Conservation (phyloP, 2,113 vertebrate species). For the Chlorodrepanis virens region DNA sequence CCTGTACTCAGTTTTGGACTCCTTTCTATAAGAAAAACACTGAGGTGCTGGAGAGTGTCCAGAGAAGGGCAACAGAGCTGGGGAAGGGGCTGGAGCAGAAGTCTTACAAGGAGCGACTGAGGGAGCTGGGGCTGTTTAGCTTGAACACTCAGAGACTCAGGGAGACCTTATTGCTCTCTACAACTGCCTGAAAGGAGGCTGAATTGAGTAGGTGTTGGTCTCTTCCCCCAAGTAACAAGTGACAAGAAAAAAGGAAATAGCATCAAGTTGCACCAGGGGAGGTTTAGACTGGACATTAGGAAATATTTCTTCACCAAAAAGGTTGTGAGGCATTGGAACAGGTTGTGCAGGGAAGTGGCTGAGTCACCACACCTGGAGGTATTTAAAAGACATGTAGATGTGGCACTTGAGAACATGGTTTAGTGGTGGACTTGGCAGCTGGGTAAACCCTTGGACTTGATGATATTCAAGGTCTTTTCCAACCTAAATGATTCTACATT, state of each 20-base stretch:
- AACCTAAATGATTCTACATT: not conserved
- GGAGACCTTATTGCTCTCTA: not conserved
- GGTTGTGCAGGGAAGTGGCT: fast-evolving
- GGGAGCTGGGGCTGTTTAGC: not conserved
- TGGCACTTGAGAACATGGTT: not conserved
- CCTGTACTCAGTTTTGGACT: not conserved
- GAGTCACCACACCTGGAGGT: not conserved
- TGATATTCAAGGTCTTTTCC: not conserved
- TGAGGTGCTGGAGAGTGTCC: not conserved
- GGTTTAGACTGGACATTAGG: not conserved
- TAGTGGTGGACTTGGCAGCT: not conserved
- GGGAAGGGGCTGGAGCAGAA: not conserved
- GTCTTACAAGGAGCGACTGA: not conserved
- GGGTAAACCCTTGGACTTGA: not conserved
- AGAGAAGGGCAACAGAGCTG: not conserved
- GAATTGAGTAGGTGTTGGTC: not conserved
- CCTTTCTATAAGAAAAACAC: not conserved
- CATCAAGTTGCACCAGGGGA: not conserved
- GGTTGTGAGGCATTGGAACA: not conserved
- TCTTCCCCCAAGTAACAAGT: not conserved
- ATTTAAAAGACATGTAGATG: not conserved
- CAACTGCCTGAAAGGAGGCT: not conserved
- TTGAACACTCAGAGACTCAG: not conserved
- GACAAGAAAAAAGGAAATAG: not conserved
- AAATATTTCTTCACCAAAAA: not conserved